Evolutionary conservation across 2,113 vertebrate genomes (phyloP), one percentile per base, ranked within the genome.

Genomic region (Tor tambroides): DNA sequence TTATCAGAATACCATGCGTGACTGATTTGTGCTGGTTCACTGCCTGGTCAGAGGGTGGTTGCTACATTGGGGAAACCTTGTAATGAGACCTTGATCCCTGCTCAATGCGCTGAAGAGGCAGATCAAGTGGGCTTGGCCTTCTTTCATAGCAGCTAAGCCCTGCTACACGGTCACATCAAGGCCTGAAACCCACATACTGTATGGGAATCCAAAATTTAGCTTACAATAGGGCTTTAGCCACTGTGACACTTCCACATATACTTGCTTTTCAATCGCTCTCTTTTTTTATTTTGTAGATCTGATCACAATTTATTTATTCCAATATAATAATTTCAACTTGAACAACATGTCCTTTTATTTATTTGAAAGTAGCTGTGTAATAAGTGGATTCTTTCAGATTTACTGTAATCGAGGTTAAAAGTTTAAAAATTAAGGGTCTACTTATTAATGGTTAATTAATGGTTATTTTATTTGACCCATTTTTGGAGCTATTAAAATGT

Each of bases 31-130:
- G 43, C 19, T 21, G 43, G 54, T 87, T n/a, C 69, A 56, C 75
- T 85, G 81, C 85, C 85, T 87, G 82, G 85, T 89, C 86, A 87
- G 74, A 84, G 80, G 11, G 46, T 30, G 85, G 80, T 89, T 87
- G 75, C 88, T 87, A 67, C 86, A 87, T 87, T 76, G 56, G 78
- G 82, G 82, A 80, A 82, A 75, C 85, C 85, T 80, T 88, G 89
- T 87, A 88, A 90, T 85, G 76, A 87, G 87, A 90, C 77, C 81
- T 78, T 81, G 54, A 86, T 72, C 59, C 38, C 30, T 76, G 23
- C 77, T 63, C 82, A 86, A 80, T 84, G 76, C 6, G 78, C 78
- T 75, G 76, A 84, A 65, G 59, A 83, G 59, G 77, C 85, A 88
- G 65, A 90, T 88, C 59, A 88, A 83, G 85, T 88, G 71, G 77